Conservation (phyloP, 2,888 invertebrate genomes). For the Ceramica pisi region DNA sequence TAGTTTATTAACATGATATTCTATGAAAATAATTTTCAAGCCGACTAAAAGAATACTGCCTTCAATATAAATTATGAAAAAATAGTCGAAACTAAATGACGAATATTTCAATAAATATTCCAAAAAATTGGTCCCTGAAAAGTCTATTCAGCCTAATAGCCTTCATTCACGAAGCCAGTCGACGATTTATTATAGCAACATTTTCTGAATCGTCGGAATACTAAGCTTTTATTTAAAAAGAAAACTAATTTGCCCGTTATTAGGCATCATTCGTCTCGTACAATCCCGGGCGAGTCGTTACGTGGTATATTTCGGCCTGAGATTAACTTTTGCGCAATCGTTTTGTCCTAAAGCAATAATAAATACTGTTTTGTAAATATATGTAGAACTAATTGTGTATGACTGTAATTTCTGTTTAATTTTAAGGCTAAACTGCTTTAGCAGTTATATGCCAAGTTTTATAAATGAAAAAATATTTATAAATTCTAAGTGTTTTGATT, state of each 20-base stretch:
- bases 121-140: not conserved
- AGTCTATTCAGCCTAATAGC: slow-evolving; percentile 1
- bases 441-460: too few species aligned
- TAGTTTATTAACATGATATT: not conserved
- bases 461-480: too few species aligned
- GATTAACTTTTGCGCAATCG: slow-evolving; percentile 67
- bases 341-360: slow-evolving; percentile 68
- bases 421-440: too few species aligned
- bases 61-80: not conserved
- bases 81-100: not conserved
- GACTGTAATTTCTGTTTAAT: slow-evolving; percentile 2
- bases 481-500: not conserved
- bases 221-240: slow-evolving; percentile 63
- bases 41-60: too few species aligned
- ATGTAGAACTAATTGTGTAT: slow-evolving; percentile 27
- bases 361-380: slow-evolving; percentile 48
- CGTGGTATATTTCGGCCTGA: slow-evolving; percentile 64
- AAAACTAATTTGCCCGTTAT: slow-evolving; percentile 71
- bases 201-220: slow-evolving; percentile 28
- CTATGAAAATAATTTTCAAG: too few species aligned
- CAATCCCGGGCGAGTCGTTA: slow-evolving; percentile 61
- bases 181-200: slow-evolving; percentile 51
- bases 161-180: slow-evolving; percentile 15
- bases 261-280: slow-evolving; percentile 60
- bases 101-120: not conserved